Base-by-base conservation (phyloP, 2,888 invertebrate genomes). In the Thumatha senex region DNA sequence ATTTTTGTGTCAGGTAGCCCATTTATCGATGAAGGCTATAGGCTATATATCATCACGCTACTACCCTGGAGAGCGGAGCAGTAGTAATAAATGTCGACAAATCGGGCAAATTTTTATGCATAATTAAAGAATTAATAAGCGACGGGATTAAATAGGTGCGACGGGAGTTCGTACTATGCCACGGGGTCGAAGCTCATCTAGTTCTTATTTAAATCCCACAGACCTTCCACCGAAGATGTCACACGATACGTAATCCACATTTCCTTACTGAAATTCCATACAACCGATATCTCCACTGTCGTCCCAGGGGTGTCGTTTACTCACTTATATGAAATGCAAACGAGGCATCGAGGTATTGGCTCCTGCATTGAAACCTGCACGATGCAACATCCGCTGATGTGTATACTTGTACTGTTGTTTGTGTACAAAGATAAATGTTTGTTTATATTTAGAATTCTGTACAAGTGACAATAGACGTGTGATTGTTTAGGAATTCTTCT, bases 301-400 rank as follows among this genome's bases (percentile, higher is more conserved):
- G 34, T 74, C 62, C 60, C 64, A 67, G 61, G 65, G 63, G 76
- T 73, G 70, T 71, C 63, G 58, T 69, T 77, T 78, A 70, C 63
- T 59, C 74, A 70, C 51, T 71, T 67, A 56, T 62, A 74, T 77
- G 76, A 74, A 75, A 74, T 77, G 77, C 78, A 73, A 70, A 52
- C 53, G 45, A 48, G 35, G 55, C 61, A 61, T 53, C 56, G 58
- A 44, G 58, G 66, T 63, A 31, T 66, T 56, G 76, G 78, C 74
- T 77, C 78, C 77, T 59, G 54, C 59, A 48, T 50, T 50, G 84
- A 84, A 83, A 72, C 83, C 84, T 62, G 54, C 64, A 46, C 64
- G 67, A 63, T 78, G 78, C 75, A 51, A 34, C 42, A 35, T 44
- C 35, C 34, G 30, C 38, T 51, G 46, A 63, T 54, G 51, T 51